Evolutionary conservation across 2,888 invertebrate species (phyloP), one percentile per base, ranked within the genome.

Genomic region (Orthonevra nobilis): DNA sequence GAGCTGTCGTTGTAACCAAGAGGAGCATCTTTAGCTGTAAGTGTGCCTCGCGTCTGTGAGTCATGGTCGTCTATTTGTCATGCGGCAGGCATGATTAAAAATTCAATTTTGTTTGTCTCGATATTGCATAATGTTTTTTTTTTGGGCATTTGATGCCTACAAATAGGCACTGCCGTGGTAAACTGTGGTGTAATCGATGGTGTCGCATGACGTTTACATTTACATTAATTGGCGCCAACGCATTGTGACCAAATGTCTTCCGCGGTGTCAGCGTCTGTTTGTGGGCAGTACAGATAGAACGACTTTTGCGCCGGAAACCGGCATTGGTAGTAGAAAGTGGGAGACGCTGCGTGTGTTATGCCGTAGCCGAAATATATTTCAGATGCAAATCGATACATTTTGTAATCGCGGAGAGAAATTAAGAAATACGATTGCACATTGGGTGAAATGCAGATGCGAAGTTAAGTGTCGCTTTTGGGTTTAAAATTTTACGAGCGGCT

Each of bases 311-410:
- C 26, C 7, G 48, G 48, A 32, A 48, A 48, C 4, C 44, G 12
- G 12, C 28, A n/a, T 5, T 20, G 26, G n/a, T n/a, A n/a, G 5
- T 30, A 56, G 40, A 40, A 40, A 68, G 68, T 63, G 40, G 46
- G 46, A 26, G 54, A 52, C n/a, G n/a, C 23, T 19, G 68, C 32
- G 30, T 20, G n/a, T n/a, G 48, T 68, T 66, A 68, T 74, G 60
- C 52, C 36, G 46, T 40, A 48, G 19, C 19, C 26, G 61, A 68
- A 54, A 63, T 50, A n/a, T 34, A 61, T 68, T 61, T 75, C 40
- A 10, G 68, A 75, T 75, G 68, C 40, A 69, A 68, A 75, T 68
- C 26, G 32, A 34, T 19, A 19, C 12, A 20, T 61, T 74, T 68
- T 54, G 68, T 63, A 68, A 69, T 68, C 44, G 10, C 23, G 1